Evolutionary conservation across 64 coral and sea anemone genomes (phyloP).

Genomic region (Montipora sp.): DNA sequence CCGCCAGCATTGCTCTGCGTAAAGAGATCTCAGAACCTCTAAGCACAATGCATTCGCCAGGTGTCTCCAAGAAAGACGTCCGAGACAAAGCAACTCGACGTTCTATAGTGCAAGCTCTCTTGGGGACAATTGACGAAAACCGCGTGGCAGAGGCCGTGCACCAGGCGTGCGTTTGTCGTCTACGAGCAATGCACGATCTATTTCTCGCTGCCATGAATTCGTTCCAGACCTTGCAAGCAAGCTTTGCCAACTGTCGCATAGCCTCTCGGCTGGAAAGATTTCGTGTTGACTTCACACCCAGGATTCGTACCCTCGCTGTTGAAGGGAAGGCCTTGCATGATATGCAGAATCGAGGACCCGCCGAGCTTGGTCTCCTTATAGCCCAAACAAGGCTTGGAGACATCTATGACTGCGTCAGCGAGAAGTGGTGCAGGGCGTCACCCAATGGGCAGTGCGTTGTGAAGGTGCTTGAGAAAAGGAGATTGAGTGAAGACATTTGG

Average conservation of each 20-base stretch:
- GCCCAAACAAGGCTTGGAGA: neutral
- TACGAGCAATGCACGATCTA: neutral
- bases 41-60: neutral
- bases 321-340: constrained; percentile 42
- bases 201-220: neutral
- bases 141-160: constrained; percentile 21
- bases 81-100: neutral
- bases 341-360: constrained; percentile 28
- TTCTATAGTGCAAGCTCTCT: neutral
- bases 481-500: constrained; percentile 19
- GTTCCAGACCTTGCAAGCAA: neutral
- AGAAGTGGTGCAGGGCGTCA: constrained; percentile 3
- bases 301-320: constrained; percentile 33
- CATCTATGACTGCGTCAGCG: constrained; percentile 39
- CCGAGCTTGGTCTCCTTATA: neutral
- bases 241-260: neutral
- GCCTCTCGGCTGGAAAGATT: constrained; percentile 2
- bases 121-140: neutral
- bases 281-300: constrained; percentile 30
- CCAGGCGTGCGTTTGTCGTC: neutral
- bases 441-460: constrained; percentile 36
- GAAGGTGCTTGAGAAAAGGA: constrained; percentile 11
- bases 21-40: constrained; percentile 15
- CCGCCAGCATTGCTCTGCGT: neutral
- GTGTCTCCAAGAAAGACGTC: neutral